Evolutionary conservation across 2,888 invertebrate genomes (phyloP), one percentile per base, ranked within the genome.

Genomic region (Celastrina argiolus): DNA sequence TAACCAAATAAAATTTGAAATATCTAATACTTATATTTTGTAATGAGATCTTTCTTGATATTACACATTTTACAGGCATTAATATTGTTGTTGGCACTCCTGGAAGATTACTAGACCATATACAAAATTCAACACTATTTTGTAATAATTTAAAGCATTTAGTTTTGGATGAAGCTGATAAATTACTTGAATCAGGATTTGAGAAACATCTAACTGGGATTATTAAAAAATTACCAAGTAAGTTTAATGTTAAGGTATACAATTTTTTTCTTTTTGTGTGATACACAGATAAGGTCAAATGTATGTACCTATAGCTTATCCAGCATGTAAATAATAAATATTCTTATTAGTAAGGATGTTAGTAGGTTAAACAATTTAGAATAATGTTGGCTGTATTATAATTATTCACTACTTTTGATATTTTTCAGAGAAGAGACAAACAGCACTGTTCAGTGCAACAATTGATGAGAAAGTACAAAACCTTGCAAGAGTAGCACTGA

Each of bases 381-480:
- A 63, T 16, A 51, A 58, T 58, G 5, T 31, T 41, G 8, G 26
- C 1, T 36, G 2, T 64, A 56, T n/a, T 28, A 2, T 31, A 28
- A 31, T 7, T 28, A 8, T 56, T 59, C 2, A 16, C 31, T 56
- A 14, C 26, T 61, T 39, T 39, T 14, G 41, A 28, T 64, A 56
- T 75, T 71, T 91, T 92, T 56, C 81, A 97, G 98, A 95, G 86
- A 94, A 94, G 64, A 93, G 99, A 66, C 98, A 99, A 90, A 99
- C 99, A 0, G 96, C 98, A 94, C 83, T 99, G 68, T 99, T 99
- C 83, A 98, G 98, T 79, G 99, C 99, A n/a, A 99, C 99, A n/a
- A 96, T 97, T 78, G 97, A 97, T 22, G 93, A 95, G 68, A 97
- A 97, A 87, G 97, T 97, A 2, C 95, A 98, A 82, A 96, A 97